phyloP scores from a whole-genome alignment of 2,888 invertebrate species.

The Phania funesta region DNA sequence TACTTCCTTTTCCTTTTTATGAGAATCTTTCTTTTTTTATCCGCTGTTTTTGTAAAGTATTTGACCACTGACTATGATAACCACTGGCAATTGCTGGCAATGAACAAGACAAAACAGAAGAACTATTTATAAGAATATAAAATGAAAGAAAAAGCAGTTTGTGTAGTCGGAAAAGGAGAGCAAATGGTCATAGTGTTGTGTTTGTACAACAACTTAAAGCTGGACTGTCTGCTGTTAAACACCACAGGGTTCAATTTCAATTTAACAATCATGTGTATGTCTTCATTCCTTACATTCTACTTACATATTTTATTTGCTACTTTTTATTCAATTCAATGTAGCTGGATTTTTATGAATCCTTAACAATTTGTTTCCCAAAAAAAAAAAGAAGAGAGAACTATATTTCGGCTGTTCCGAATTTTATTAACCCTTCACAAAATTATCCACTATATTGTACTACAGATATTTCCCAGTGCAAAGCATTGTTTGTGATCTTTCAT shows the following conservation, averaged over 20 bases:
- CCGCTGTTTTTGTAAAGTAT: constrained; percentile 19
- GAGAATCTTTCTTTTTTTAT: background rate
- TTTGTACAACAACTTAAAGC: constrained; percentile 9
- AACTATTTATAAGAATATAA: constrained; percentile 19
- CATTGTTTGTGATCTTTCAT: too few relatives aligned
- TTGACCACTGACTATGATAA: constrained; percentile 58
- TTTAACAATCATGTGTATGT: constrained; percentile 51
- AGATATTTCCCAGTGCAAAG: too few relatives aligned
- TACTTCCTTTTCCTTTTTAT: background rate
- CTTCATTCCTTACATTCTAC: constrained; percentile 20
- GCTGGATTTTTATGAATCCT: constrained; percentile 7
- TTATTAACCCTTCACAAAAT: too few relatives aligned
- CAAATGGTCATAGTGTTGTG: constrained; percentile 4
- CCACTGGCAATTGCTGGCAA: constrained; percentile 45
- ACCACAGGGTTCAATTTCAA: constrained; percentile 64
- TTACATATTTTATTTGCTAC: constrained; percentile 10
- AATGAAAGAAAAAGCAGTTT: background rate
- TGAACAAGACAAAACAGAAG: background rate
- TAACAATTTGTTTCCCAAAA: constrained; percentile 23
- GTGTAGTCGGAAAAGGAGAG: background rate
- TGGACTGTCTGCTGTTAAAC: constrained; percentile 56
- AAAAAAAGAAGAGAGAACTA: too few relatives aligned
- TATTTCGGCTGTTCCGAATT: too few relatives aligned
- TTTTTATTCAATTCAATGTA: constrained; percentile 25
- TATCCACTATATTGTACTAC: too few relatives aligned